Evolutionary conservation across 2,113 vertebrate genomes (phyloP).

Genomic region (Chrysemys picta): DNA sequence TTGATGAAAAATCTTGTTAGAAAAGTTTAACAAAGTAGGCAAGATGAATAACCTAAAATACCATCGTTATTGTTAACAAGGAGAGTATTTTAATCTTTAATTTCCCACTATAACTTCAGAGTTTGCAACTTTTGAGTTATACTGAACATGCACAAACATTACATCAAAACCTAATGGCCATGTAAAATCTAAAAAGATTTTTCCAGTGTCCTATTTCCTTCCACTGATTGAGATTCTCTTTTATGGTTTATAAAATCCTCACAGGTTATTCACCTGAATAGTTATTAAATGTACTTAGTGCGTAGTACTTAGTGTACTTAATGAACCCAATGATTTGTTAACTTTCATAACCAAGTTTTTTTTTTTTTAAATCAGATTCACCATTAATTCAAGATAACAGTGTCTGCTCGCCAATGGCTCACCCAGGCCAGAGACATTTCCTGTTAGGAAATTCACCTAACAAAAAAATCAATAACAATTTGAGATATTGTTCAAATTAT

Average conservation of each 20-base stretch:
- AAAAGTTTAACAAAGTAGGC: neutral
- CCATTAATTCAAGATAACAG: neutral
- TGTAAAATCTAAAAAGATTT: neutral
- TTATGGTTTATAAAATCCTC: neutral
- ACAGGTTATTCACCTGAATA: neutral
- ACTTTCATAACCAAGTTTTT: neutral
- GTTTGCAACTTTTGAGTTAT: neutral
- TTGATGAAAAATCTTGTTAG: neutral
- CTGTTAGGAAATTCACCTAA: neutral
- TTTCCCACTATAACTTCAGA: neutral
- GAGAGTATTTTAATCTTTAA: neutral
- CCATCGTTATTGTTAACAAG: neutral
- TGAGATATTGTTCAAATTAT: neutral
- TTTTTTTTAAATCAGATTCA: neutral
- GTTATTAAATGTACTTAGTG: neutral
- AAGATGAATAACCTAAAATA: neutral
- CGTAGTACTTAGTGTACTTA: neutral
- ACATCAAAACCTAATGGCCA: neutral
- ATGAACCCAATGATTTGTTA: neutral
- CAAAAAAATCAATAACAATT: neutral
- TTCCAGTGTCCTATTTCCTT: neutral
- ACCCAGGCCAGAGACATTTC: too few species aligned
- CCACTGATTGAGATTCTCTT: neutral
- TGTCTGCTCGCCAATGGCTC: neutral
- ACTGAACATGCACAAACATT: neutral